Percentiles rank a stretch among this genome's conserved stretches.
Conservation (phyloP, 2,888 invertebrate species). For the Pyrochroa serraticornis region DNA sequence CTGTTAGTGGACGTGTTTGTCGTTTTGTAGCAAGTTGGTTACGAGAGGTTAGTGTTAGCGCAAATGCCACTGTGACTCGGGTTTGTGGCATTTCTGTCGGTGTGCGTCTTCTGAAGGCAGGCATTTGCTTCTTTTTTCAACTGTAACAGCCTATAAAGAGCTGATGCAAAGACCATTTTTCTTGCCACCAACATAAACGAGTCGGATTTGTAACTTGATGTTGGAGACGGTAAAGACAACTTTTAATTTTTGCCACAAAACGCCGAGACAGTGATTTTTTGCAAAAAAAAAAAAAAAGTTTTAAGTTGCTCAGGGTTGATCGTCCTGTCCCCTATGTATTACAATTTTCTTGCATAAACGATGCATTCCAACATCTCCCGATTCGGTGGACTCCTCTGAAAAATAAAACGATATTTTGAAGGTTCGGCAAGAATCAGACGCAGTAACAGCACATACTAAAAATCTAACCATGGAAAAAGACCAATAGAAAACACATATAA, state of each 20-base stretch:
- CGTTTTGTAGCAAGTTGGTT: conserved; percentile 6
- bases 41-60: conserved; percentile 18
- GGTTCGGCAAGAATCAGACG: no score
- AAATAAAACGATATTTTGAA: no score
- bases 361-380: no score
- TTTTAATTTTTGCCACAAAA: conserved; percentile 19
- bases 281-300: no score
- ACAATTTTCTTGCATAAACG: no score
- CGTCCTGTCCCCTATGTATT: no score
- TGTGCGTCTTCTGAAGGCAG: conserved; percentile 38
- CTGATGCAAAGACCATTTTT: conserved; percentile 40
- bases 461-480: no score
- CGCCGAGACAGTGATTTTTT: no score
- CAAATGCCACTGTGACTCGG: conserved; percentile 33
- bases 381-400: no score
- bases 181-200: conserved; percentile 40
- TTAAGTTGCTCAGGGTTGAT: no score
- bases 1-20: conserved; percentile 31
- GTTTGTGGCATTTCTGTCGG: conserved; percentile 38
- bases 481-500: no score
- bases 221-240: conserved; percentile 20
- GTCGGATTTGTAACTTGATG: conserved; percentile 27
- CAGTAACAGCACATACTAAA: no score
- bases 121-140: conserved; percentile 42
- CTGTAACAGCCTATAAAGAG: conserved; percentile 42